Conservation (phyloP, 2,113 vertebrate genomes). For the Ovis aries region DNA sequence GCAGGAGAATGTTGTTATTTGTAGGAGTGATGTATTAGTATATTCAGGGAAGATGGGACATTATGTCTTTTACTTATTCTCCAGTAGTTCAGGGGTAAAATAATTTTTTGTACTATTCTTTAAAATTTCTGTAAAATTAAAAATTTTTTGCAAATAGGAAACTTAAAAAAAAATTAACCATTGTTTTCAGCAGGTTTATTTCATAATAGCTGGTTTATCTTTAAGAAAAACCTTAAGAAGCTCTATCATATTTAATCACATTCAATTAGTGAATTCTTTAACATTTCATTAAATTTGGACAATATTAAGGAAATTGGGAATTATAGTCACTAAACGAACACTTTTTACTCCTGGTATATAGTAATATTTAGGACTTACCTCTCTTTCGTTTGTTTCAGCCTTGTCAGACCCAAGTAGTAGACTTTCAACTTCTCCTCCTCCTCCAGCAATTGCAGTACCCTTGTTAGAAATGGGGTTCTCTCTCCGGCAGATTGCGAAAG, state of each 20-base stretch:
- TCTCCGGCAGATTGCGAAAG: constrained; percentile 95
- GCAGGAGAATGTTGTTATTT: not conserved
- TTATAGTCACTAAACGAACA: not conserved
- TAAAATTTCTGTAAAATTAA: not conserved
- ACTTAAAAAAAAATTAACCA: not conserved
- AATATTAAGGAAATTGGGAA: not conserved
- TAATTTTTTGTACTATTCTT: not conserved
- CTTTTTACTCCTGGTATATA: not conserved
- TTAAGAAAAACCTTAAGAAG: not conserved
- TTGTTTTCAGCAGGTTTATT: not conserved
- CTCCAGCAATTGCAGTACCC: constrained; percentile 96
- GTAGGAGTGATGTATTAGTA: not conserved
- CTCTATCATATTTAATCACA: not conserved
- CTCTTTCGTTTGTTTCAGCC: constrained; percentile 79
- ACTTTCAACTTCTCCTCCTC: constrained; percentile 96
- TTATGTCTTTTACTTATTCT: not conserved
- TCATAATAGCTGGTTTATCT: constrained; percentile 12
- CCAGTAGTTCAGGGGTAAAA: not conserved
- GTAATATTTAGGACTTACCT: not conserved
- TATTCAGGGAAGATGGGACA: not conserved
- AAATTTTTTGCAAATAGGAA: not conserved
- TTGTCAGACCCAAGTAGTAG: constrained; percentile 97
- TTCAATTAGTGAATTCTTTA: constrained; percentile 27
- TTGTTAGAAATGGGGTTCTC: constrained; percentile 98
- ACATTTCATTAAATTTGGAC: not conserved